Evolutionary conservation across 2,113 vertebrate genomes (phyloP), one percentile per base, ranked within the genome.

Genomic region (Xerus inauris): DNA sequence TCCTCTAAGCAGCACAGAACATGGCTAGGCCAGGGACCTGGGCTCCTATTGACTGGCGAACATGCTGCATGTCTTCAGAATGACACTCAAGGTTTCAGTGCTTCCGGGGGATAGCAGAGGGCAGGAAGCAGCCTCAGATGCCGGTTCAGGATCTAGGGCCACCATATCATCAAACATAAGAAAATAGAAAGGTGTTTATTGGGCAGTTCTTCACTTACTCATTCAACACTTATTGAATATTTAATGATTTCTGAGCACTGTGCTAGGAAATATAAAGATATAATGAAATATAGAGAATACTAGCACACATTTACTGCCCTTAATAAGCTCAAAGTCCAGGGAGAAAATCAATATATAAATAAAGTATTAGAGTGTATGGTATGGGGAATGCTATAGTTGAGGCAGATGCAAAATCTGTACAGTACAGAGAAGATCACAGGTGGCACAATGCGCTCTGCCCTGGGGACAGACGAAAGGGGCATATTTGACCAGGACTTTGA

Each of bases 191-290:
- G 95, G 47, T 87, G 87, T 76, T 86, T 95, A 89, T 94, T 95
- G 93, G 85, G 69, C 65, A 79, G 64, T 32, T 77, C 38, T 71
- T 91, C 75, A 40, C 92, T 96, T 94, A 79, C 75, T 90, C 76
- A 91, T 87, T 96, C 94, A 95, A 94, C 87, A 76, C 22, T 96
- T 96, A 97, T 38, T 98, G 89, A 95, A 97, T 98, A 98, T 96
- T 95, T 96, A 95, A 97, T 87, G 94, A 97, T 96, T 94, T 49
- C 93, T 94, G 89, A 97, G 79, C 79, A 71, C 83, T 38, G 10
- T 24, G 30, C 49, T 76, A 76, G 87, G 49, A 28, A 92, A 91
- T 30, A 47, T 79, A 75, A 32, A 85, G 81, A 62, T 65, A 90
- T 35, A 76, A 76, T 32, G 80, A 95, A 73, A 82, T 89, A 89